Percentiles rank a stretch among this genome's conserved stretches.
These are phyloP conservation scores for Drosophila emarginata DNA, from an alignment of 2,888 invertebrate species.

Conservation along the genomic window DNA sequence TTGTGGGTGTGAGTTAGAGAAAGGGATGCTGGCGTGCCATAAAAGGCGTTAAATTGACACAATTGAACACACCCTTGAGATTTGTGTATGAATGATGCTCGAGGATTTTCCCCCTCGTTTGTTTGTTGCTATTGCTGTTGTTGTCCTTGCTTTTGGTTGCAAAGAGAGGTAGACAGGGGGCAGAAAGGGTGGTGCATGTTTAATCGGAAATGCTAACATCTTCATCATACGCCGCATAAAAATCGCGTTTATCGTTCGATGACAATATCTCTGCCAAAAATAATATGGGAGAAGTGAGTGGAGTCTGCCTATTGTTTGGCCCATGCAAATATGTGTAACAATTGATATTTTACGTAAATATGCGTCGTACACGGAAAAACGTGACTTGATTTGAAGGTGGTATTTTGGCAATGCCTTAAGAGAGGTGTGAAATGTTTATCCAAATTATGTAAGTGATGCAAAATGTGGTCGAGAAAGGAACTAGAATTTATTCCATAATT, in stretches of 20 bases:
- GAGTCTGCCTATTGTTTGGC: constrained; percentile 32
- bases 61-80: constrained; percentile 77
- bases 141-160: not conserved
- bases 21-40: constrained; percentile 47
- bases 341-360: constrained; percentile 68
- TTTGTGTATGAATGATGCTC: constrained; percentile 40
- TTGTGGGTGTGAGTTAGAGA: constrained; percentile 14
- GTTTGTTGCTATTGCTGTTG: constrained; percentile 36
- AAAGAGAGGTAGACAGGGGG: not conserved
- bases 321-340: constrained; percentile 70
- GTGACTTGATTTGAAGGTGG: constrained; percentile 46
- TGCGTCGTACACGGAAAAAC: constrained; percentile 42
- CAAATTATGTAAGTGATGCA: constrained; percentile 24
- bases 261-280: constrained; percentile 34
- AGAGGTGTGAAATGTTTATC: constrained; percentile 22
- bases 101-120: constrained; percentile 39
- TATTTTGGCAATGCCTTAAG: not conserved
- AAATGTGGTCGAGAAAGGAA: constrained; percentile 3
- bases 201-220: constrained; percentile 74
- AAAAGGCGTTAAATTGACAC: constrained; percentile 78
- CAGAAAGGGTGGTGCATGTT: constrained; percentile 42
- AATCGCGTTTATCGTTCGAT: constrained; percentile 42
- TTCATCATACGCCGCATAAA: constrained; percentile 63
- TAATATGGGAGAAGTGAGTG: not conserved
- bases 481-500: not conserved